Evolutionary conservation across 2,113 vertebrate species (phyloP), one percentile per base, ranked within the genome.

Genomic region (Clarias batrachus): DNA sequence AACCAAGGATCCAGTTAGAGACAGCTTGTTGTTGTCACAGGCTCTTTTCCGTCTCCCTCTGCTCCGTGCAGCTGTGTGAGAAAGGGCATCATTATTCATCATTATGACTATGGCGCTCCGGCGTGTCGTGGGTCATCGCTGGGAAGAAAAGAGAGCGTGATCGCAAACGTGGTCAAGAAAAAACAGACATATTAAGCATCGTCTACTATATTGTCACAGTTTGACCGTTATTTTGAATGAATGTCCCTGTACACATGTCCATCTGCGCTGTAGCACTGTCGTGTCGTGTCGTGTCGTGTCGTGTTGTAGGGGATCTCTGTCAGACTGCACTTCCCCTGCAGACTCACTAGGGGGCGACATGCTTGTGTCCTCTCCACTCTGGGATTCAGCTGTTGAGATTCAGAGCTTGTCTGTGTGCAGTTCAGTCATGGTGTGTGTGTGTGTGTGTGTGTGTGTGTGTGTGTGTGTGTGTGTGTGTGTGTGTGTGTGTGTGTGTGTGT

Each of bases 291-390:
- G 3, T 13, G 8, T 71, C 7, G 3, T 13, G 8, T 71, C 9
- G 37, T 48, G 48, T 48, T 48, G 23, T 52, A 6, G 4, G 17
- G 37, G 70, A 11, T 73, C 12, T 27, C 14, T 52, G 41, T 54
- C 74, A 65, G 73, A 66, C 85, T 90, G 92, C 88, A 93, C 89
- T 94, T 87, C 82, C 30, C 0, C n/a, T 54, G 79, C 91, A 91
- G 89, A 91, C 92, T 93, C 94, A 92, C 91, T 86, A 88, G 90
- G 92, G 85, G 94, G 93, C 93, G 88, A 3, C 33, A 11, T 71
- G 54, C 73, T 89, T 92, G 91, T 92, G 91, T 77, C 54, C 90
- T 90, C 10, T 91, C 89, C 48, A n/a, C 5, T 90, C 82, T 33
- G 65, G 70, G 25, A 6, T 57, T 57, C 10, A 23, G 66, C 84